These are phyloP conservation scores for Pedicia rivosa DNA, from an alignment of 2,888 invertebrate genomes.

Conservation along the genomic window DNA sequence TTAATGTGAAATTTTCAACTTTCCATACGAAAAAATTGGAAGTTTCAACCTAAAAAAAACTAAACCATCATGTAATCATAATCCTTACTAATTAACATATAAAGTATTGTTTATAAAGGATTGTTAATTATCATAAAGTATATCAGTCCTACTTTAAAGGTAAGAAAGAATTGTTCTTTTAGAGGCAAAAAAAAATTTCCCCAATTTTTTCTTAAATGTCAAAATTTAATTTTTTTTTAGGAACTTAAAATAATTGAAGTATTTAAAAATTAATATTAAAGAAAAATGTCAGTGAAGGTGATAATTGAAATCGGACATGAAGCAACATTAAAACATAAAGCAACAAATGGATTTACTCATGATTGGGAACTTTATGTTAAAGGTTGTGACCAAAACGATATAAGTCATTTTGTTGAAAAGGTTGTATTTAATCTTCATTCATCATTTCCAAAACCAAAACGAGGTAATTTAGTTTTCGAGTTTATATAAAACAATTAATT, in stretches of 20 bases:
- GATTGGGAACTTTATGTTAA: slow-evolving; percentile 94
- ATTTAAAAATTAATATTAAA: neutral
- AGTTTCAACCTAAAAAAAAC: no score
- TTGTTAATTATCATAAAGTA: neutral
- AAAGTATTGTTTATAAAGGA: no score
- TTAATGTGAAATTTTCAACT: no score
- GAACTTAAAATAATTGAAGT: no score
- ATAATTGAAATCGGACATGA: slow-evolving; percentile 87
- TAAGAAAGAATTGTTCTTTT: neutral
- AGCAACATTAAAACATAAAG: slow-evolving; percentile 63
- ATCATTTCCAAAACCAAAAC: slow-evolving; percentile 80
- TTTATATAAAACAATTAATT: slow-evolving; percentile 15
- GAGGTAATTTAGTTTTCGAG: slow-evolving; percentile 45
- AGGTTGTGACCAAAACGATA: slow-evolving; percentile 73
- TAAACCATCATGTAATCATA: no score
- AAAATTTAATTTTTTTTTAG: no score
- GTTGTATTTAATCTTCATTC: slow-evolving; percentile 82
- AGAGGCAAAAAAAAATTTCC: no score
- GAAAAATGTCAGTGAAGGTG: slow-evolving; percentile 51
- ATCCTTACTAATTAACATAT: no score
- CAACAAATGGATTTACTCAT: slow-evolving; percentile 88
- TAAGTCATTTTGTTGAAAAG: slow-evolving; percentile 84
- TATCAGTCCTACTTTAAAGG: neutral
- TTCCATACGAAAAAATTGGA: no score
- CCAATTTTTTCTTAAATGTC: no score